Evolutionary conservation across 2,113 vertebrate genomes (phyloP), one percentile per base, ranked within the genome.

Genomic region (Urocynchramus pylzowi): DNA sequence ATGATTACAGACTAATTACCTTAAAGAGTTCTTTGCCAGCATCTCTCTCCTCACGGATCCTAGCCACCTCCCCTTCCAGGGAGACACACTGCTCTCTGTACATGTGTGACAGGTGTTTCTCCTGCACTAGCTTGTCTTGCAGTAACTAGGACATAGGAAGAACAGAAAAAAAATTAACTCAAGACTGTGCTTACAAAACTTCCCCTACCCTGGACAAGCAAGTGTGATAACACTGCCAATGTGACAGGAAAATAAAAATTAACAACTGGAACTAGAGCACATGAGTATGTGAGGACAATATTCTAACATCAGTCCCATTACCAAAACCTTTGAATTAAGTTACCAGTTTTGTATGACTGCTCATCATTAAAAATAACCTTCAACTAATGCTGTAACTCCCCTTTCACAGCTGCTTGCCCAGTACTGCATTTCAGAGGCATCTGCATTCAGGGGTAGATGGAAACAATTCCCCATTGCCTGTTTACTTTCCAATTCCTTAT

Each of bases 31-130:
- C 98, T 93, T 97, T 98, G 83, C 98, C 98, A 49, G 97, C 98
- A 54, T 99, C 98, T 26, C 98, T 98, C 90, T 99, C 98, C 91
- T 99, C 99, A 91, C 98, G 98, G 90, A 99, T 98, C 84, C 97
- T 98, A 26, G 99, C 97, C 92, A 99, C 96, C n/a, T 99, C 98
- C 16, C 98, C 98, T 96, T 99, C 99, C 86, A 99, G 78, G 50
- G 97, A 94, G 57, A 99, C 96, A 68, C 99, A 99, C 97, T 99
- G 99, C 77, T 99, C 98, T 80, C 99, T 98, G 96, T 99, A 99
- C 99, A 99, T 99, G 95, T 96, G 98, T 9, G 99, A 98, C 50
- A 99, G 93, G 33, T 45, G 97, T 47, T 98, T 98, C 21, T 99
- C 98, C 96, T 99, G 99, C 54, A 94, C 93, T 27, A 99, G 94